Evolutionary conservation across 2,113 vertebrate species (phyloP).

Genomic region (Heptranchias perlo): DNA sequence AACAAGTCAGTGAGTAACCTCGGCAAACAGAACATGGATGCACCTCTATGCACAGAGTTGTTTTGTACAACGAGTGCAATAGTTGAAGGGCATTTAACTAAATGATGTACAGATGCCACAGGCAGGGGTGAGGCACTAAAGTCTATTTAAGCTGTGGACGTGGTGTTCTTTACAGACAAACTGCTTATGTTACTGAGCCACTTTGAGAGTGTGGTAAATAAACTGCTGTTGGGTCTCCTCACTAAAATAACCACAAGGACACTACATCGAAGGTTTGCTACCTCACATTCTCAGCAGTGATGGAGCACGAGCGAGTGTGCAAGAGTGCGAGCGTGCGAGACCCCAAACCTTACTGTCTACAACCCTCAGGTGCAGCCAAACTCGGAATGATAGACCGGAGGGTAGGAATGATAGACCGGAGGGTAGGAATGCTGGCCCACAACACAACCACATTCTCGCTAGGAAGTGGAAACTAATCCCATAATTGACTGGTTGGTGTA

Average conservation of each 20-base stretch:
- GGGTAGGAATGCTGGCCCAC: background rate
- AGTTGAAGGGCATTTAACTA: background rate
- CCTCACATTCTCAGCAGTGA: background rate
- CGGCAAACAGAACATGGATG: background rate
- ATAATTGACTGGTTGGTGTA: background rate
- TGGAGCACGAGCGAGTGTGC: background rate
- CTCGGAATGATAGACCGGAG: background rate
- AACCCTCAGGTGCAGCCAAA: background rate
- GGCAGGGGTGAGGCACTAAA: background rate
- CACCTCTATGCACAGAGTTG: background rate
- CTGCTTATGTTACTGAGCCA: background rate
- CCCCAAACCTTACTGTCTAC: background rate
- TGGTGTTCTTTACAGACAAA: background rate
- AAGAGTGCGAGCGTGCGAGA: background rate
- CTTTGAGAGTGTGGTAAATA: background rate
- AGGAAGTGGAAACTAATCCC: background rate
- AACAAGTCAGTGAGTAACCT: background rate
- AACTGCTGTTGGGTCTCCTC: background rate
- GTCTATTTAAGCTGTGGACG: background rate
- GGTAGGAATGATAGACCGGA: background rate
- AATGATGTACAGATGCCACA: background rate
- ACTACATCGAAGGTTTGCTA: background rate
- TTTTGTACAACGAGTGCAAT: background rate
- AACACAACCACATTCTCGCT: background rate
- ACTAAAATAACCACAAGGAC: background rate